Base-by-base conservation (phyloP, 2,113 vertebrate genomes). In the Podocnemis expansa region DNA sequence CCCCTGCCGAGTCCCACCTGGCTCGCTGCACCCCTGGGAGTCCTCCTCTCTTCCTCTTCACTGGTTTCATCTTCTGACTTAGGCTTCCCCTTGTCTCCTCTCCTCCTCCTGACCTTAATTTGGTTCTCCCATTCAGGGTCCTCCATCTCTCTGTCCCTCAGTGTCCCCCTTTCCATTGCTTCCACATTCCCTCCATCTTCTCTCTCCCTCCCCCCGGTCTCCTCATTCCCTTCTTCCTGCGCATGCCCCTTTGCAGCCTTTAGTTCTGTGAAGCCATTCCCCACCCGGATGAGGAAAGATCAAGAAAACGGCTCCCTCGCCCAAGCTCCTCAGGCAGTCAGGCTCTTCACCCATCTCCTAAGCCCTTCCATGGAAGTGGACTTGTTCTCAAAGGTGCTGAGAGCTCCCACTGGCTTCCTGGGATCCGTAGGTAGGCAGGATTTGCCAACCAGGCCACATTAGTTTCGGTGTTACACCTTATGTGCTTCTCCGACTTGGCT, bases 51-150 rank as follows among this genome's bases (percentile, higher is more conserved):
- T 8, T 63, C 34, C 34, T 17, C 60, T 63, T 63, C 58, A 16
- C 31, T 63, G 13, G 3, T 21, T 10, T 70, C 63, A 38, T 22
- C n/a, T 70, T 70, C 19, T 5, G 4, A 22, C 8, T n/a, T 38
- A 0, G 17, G 3, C 38, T 12, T 82, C 55, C 41, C 34, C 3
- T 0, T 14, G 51, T 70, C 70, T 38, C 85, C 27, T 41, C 1
- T 0, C 5, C 49, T 47, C 1, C 0, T 34, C 52, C n/a, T 58
- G 45, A 41, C 58, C 86, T 31, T 38, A 38, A 10, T 70, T 9
- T 19, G 63, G 38, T 34, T 21, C 63, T 17, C 34, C 17, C 4
- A 38, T 8, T 9, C 63, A 67, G 63, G 34, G 8, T 38, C 63
- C n/a, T n/a, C 5, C 9, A 22, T 22, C n/a, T 70, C 63, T 70